phyloP scores from a whole-genome alignment of 2,113 vertebrate species.

The Tyrannus savana region DNA sequence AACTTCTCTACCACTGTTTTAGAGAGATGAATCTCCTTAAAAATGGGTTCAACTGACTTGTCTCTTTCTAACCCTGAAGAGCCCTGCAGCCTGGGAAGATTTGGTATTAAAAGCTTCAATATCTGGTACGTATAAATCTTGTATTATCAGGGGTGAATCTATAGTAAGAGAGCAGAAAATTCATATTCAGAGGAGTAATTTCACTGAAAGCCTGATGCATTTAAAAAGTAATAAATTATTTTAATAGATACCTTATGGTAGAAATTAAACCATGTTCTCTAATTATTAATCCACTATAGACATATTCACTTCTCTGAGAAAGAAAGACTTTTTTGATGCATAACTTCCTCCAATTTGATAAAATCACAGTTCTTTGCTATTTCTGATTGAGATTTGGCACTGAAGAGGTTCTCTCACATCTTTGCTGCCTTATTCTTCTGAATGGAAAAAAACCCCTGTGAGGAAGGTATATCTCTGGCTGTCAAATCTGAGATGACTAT shows the following conservation, averaged over 20 bases:
- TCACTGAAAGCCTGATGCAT: neutral
- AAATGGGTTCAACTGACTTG: neutral
- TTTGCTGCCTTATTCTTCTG: neutral
- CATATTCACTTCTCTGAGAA: neutral
- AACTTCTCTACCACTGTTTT: neutral
- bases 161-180: neutral
- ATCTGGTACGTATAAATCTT: conserved; percentile 6
- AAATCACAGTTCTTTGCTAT: neutral
- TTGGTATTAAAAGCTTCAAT: neutral
- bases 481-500: neutral
- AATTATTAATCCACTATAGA: conserved; percentile 19
- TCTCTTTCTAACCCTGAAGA: neutral
- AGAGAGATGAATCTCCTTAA: neutral
- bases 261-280: conserved; percentile 8
- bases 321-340: neutral
- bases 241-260: neutral
- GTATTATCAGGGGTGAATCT: neutral
- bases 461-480: neutral
- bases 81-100: neutral
- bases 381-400: neutral
- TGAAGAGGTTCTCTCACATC: neutral
- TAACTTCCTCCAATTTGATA: neutral
- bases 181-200: neutral
- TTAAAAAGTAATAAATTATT: conserved; percentile 46
- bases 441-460: neutral